These are phyloP conservation scores for Chrysemys picta DNA, from an alignment of 2,113 vertebrate species.

Conservation along the genomic window DNA sequence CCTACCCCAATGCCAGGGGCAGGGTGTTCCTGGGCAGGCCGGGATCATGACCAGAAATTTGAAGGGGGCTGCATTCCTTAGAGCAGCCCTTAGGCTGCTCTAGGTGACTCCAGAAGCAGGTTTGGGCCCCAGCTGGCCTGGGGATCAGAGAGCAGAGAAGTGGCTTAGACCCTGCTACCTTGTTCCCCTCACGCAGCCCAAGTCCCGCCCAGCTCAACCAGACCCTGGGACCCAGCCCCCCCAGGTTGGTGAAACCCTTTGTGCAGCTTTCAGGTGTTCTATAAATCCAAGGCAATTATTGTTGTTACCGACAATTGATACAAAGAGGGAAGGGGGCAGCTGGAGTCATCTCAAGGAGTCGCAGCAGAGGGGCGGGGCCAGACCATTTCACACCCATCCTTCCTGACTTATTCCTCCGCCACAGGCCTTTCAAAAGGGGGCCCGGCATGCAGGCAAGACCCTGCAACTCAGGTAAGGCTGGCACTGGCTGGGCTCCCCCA, in stretches of 20 bases:
- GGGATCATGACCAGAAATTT: too few species aligned
- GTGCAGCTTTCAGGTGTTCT: too few species aligned
- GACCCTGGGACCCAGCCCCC: not conserved
- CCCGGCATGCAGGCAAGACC: not conserved
- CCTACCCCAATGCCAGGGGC: not conserved
- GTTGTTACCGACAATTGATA: fast-evolving
- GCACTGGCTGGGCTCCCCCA: not conserved
- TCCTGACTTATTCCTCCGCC: not conserved
- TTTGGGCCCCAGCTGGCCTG: too few species aligned
- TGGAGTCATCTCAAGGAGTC: not conserved
- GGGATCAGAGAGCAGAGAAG: too few species aligned
- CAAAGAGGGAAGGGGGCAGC: not conserved
- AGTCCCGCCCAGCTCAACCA: not conserved
- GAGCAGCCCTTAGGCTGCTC: too few species aligned
- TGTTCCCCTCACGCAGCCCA: not conserved
- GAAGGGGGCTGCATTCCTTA: too few species aligned
- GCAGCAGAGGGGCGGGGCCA: not conserved
- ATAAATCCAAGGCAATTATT: too few species aligned
- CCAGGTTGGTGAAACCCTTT: not conserved
- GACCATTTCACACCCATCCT: not conserved
- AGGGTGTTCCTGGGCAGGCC: not conserved
- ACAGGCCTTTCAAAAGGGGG: not conserved
- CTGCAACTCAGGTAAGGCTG: not conserved
- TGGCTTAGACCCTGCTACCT: not conserved
- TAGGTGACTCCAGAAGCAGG: too few species aligned